Percentiles rank a stretch among this genome's conserved stretches.
Evolutionary conservation across 2,797 vertebrate genomes (phyloP).

Genomic region (Aldrovandia affinis): DNA sequence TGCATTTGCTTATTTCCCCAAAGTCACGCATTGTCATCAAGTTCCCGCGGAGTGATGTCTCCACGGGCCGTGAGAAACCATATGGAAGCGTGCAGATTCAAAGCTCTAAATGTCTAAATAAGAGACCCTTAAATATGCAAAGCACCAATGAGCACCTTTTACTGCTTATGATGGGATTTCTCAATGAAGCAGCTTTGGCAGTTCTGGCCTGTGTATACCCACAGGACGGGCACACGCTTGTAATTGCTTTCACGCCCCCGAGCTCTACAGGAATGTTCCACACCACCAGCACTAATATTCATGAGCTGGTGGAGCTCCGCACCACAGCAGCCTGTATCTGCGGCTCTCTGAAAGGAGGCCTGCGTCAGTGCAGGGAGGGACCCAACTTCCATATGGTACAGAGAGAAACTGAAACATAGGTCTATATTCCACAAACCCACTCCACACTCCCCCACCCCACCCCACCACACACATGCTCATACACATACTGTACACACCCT

Average conservation of each 20-base stretch:
- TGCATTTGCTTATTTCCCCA: neutral
- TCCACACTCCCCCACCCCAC: neutral
- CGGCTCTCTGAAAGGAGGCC: neutral
- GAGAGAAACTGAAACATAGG: neutral
- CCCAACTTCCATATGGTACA: neutral
- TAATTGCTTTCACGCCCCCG: constrained; percentile 54
- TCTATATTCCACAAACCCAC: neutral
- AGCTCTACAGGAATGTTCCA: constrained; percentile 48
- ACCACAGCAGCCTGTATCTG: neutral
- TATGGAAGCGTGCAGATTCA: neutral
- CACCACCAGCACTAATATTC: constrained; percentile 35
- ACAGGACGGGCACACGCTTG: constrained; percentile 30
- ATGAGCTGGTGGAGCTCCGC: constrained; percentile 1
- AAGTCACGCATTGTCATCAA: no score
- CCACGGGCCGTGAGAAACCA: neutral
- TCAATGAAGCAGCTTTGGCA: neutral
- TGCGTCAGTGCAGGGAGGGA: neutral
- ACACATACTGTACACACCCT: neutral
- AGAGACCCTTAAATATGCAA: neutral
- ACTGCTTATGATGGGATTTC: neutral
- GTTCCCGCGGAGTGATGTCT: neutral
- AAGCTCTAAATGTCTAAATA: neutral
- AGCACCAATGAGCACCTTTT: neutral
- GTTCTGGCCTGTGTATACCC: neutral
- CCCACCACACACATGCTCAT: neutral